These are phyloP conservation scores for Lasioglossum calceatum DNA, from an alignment of 2,888 invertebrate species.

Conservation along the genomic window DNA sequence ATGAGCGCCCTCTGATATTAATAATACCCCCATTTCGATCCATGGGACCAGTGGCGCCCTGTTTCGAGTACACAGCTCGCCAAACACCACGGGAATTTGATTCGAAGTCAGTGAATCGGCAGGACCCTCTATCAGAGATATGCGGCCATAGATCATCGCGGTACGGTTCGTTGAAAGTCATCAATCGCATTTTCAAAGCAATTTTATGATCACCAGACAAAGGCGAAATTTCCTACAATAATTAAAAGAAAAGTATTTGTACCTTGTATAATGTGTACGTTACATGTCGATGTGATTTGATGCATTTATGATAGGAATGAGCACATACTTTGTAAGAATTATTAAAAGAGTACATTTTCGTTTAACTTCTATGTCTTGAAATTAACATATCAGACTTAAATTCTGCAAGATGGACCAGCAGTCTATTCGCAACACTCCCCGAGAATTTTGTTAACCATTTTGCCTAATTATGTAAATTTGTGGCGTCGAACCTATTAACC, in stretches of 20 bases:
- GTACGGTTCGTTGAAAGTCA: neutral
- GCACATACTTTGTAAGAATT: too few species aligned
- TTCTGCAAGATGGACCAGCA: neutral
- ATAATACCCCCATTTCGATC: conserved; percentile 3
- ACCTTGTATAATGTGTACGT: neutral
- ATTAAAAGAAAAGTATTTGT: neutral
- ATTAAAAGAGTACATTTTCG: too few species aligned
- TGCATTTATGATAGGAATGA: too few species aligned
- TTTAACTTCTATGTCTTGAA: too few species aligned
- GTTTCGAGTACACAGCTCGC: conserved; percentile 5
- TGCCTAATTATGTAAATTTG: neutral
- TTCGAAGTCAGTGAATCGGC: neutral
- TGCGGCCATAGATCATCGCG: neutral
- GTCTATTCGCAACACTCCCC: neutral
- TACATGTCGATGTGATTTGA: too few species aligned
- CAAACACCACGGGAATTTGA: neutral
- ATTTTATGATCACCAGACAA: neutral
- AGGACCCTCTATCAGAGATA: neutral
- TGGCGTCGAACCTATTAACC: neutral
- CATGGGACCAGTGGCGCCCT: neutral
- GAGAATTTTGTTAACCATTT: neutral
- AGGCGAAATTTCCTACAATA: neutral
- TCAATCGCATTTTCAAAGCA: neutral
- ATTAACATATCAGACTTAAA: neutral
- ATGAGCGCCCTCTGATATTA: conserved; percentile 1